A percentile compares a stretch with the other conserved stretches of the same genome.
These are phyloP conservation scores for Dryocosmus kuriphilus DNA, from an alignment of 2,888 invertebrate species.

Conservation along the genomic window DNA sequence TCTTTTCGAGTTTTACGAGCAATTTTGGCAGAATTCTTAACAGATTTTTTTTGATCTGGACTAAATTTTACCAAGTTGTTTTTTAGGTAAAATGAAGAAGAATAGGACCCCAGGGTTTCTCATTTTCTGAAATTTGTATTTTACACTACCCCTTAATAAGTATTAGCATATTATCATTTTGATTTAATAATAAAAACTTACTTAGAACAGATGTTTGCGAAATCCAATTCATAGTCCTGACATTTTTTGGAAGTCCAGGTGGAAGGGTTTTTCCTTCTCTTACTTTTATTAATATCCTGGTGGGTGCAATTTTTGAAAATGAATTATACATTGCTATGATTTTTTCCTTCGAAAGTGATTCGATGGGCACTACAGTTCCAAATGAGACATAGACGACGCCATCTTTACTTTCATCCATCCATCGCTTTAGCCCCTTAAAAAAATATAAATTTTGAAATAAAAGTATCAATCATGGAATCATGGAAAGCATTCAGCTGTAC, in stretches of 20 bases:
- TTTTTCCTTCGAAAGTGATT: slow-evolving; percentile 61
- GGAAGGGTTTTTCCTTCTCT: slow-evolving; percentile 59
- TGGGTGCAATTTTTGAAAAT: slow-evolving; percentile 68
- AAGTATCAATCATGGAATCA: too few species aligned
- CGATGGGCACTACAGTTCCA: slow-evolving; percentile 70
- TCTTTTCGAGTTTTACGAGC: too few species aligned
- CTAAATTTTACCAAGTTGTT: too few species aligned
- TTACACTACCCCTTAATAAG: too few species aligned
- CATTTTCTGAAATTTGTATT: too few species aligned
- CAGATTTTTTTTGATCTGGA: too few species aligned
- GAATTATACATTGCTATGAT: slow-evolving; percentile 60
- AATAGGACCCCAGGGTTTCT: too few species aligned
- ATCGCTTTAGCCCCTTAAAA: slow-evolving; percentile 67
- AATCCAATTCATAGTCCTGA: slow-evolving; percentile 67
- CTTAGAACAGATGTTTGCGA: slow-evolving; percentile 67
- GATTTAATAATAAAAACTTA: slow-evolving; percentile 37
- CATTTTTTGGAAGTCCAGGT: slow-evolving; percentile 67
- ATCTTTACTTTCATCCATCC: slow-evolving; percentile 68
- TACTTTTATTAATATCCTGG: slow-evolving; percentile 68
- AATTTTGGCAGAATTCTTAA: too few species aligned
- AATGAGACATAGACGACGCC: slow-evolving; percentile 71
- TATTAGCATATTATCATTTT: not conserved
- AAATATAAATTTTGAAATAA: not conserved
- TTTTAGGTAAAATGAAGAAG: too few species aligned
- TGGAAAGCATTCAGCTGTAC: too few species aligned